A percentile compares a stretch with the other conserved stretches of the same genome.
Conservation (phyloP, 2,113 vertebrate genomes). For the Lucifuga dentata region DNA sequence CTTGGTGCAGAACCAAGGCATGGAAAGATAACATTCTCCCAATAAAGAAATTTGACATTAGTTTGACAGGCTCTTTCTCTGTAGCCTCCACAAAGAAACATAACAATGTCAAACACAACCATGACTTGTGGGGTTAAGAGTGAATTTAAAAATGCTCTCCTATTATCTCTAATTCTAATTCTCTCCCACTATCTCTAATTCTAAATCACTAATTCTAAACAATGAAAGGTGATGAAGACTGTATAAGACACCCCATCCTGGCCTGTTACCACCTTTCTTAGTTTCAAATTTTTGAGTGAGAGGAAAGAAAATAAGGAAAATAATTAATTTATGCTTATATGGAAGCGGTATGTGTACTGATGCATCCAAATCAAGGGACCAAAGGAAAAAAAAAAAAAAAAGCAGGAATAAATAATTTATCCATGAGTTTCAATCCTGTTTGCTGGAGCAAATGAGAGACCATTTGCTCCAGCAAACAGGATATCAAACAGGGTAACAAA, state of each 20-base stretch:
- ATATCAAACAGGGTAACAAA: constrained; percentile 54
- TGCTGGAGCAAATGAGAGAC: constrained; percentile 46
- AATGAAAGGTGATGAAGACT: too few relatives aligned
- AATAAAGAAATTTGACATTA: background rate
- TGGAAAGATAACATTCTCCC: background rate
- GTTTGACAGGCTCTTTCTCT: background rate
- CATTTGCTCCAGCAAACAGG: constrained; percentile 57
- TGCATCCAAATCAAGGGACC: background rate
- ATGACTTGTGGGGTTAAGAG: too few relatives aligned
- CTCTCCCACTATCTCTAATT: too few relatives aligned
- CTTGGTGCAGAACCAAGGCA: background rate
- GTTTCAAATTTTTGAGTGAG: constrained; percentile 47
- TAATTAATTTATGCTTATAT: constrained; percentile 29
- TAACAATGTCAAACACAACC: background rate
- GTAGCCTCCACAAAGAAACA: background rate
- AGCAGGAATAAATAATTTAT: constrained; percentile 63
- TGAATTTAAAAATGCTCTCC: too few relatives aligned
- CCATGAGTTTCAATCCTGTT: constrained; percentile 41
- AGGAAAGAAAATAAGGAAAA: constrained; percentile 48
- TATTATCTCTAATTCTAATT: too few relatives aligned
- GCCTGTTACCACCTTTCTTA: background rate
- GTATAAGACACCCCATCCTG: too few relatives aligned
- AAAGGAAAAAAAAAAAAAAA: constrained; percentile 39
- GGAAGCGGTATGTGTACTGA: constrained; percentile 18
- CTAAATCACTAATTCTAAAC: too few relatives aligned